Base-by-base conservation (phyloP, 1,140 invertebrate species). In the Drosophila triauraria region DNA sequence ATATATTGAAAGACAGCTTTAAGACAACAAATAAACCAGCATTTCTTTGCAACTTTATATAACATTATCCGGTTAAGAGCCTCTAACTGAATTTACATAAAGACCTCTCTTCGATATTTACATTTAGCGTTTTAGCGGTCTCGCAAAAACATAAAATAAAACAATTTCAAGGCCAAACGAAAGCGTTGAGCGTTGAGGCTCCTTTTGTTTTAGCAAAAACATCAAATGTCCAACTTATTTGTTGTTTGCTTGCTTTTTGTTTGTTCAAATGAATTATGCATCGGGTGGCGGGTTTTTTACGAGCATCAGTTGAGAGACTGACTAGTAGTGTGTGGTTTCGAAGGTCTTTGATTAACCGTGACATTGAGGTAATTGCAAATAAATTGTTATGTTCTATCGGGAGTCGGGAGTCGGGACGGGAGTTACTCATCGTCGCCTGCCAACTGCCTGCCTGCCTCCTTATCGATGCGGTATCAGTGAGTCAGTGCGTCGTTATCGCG, bases 391-490 rank as follows among this genome's bases (percentile, higher is more conserved):
- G 7, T 64, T 23, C 57, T 61, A 17, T 23, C 4, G 17, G 4
- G 13, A 38, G 51, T 35, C 32, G 32, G 32, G 12, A 35, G 32
- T 35, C 32, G 8, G 32, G 12, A 3, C 9, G 38, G 23, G 13
- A 30, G 32, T 69, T 69, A 69, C 61, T 69, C 65, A 69, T 69
- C 65, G 30, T 2, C 8, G 12, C 44, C 8, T 30, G 27, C 27
- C 27, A 30, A 30, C 27, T 30, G 27, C 7, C 32, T 10, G 10
- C 10, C 32, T 51, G 27, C 65, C 59, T 64, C 65, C 59, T 64
- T 68, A 68, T 68, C 65, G 20, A 64, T 23, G 46, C 32, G 61
- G 38, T 17, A 70, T 70, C 62, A 40, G 48, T 70, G 67, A 70
- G 67, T 70, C 67, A 70, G 42, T 63, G 46, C 32, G 23, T 10